Percentiles rank a stretch among this genome's conserved stretches.
Evolutionary conservation across 2,113 vertebrate species (phyloP).

Genomic region (Corythaeola cristata): DNA sequence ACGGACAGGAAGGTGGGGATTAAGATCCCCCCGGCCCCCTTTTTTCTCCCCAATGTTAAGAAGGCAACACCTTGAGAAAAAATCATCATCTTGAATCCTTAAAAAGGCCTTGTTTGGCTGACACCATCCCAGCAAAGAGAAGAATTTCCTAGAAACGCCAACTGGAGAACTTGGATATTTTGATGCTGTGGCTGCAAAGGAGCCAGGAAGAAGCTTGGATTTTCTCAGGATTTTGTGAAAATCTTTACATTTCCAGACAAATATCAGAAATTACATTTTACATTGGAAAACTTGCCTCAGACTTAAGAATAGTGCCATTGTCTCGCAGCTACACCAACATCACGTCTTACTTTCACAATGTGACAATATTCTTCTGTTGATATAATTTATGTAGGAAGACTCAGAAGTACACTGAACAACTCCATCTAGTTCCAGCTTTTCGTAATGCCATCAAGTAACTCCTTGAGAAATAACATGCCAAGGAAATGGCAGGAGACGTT

Average conservation of each 20-base stretch:
- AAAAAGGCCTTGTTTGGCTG: neutral
- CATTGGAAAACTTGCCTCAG: neutral
- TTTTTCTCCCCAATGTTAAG: neutral
- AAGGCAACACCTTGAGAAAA: neutral
- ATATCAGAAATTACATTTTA: neutral
- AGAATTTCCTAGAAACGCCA: neutral
- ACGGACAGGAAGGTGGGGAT: no score
- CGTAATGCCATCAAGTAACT: neutral
- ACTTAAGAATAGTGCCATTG: neutral
- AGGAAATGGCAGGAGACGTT: neutral
- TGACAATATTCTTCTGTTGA: neutral
- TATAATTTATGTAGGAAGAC: neutral
- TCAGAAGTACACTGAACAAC: neutral
- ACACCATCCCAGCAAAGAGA: neutral
- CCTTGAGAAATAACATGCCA: neutral
- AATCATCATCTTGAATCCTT: fast-evolving
- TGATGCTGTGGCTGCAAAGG: neutral
- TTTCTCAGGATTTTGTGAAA: neutral
- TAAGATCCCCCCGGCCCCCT: neutral
- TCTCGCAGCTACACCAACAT: neutral
- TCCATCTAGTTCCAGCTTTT: neutral
- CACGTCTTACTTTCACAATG: neutral
- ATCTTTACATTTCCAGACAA: neutral
- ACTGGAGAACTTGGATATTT: fast-evolving
- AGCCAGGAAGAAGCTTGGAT: neutral